Evolutionary conservation across 2,113 vertebrate genomes (phyloP).

Genomic region (Lipotes vexillifer): DNA sequence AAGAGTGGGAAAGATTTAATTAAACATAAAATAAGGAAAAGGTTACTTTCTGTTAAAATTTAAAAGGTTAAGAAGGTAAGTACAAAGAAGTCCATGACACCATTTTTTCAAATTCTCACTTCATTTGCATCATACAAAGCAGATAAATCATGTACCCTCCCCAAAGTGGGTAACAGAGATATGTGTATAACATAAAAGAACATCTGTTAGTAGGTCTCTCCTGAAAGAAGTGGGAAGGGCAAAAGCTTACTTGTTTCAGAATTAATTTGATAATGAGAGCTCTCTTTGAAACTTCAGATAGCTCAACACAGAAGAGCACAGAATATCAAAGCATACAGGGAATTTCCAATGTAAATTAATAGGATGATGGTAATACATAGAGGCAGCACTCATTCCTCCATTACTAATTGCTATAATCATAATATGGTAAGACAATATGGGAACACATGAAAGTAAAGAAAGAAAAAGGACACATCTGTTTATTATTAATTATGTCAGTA

Average conservation of each 20-base stretch:
- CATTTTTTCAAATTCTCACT: neutral
- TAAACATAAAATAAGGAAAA: conserved; percentile 15
- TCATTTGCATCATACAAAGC: neutral
- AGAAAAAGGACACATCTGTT: neutral
- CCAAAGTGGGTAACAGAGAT: neutral
- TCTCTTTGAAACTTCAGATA: conserved; percentile 39
- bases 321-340: neutral
- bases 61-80: neutral
- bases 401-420: conserved; percentile 24
- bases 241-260: conserved; percentile 39
- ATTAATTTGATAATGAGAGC: conserved; percentile 46
- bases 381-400: conserved; percentile 20
- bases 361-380: neutral
- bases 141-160: neutral
- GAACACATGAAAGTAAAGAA: neutral
- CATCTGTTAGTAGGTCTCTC: neutral
- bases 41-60: neutral
- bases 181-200: conserved; percentile 50
- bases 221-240: neutral
- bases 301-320: conserved; percentile 38
- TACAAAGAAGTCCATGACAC: neutral
- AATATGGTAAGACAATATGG: neutral
- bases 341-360: conserved; percentile 54
- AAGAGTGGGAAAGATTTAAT: neutral
- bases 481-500: neutral